Conservation (phyloP, 2,888 invertebrate species). For the Empis livida region DNA sequence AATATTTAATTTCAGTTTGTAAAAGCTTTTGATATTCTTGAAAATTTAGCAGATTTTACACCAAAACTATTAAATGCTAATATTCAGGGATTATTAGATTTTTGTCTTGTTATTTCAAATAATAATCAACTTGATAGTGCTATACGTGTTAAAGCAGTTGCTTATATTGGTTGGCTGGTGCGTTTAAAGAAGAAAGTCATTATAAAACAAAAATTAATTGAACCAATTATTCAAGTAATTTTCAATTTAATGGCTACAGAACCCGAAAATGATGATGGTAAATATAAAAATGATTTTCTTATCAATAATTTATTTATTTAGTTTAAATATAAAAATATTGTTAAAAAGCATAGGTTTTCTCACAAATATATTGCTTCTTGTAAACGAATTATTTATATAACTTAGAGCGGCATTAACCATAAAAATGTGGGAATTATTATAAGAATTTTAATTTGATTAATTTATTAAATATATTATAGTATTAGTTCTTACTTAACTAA, state of each 20-base stretch:
- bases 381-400: too few species aligned
- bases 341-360: too few species aligned
- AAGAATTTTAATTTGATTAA: too few species aligned
- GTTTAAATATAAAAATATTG: too few species aligned
- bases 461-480: too few species aligned
- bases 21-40: slow-evolving; percentile 31
- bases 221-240: slow-evolving; percentile 51
- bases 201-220: slow-evolving; percentile 55
- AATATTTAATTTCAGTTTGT: slow-evolving; percentile 20
- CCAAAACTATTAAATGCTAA: slow-evolving; percentile 39
- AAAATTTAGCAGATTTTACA: slow-evolving; percentile 29
- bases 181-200: slow-evolving; percentile 56
- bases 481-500: too few species aligned
- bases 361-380: too few species aligned
- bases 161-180: slow-evolving; percentile 51
- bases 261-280: slow-evolving; percentile 47
- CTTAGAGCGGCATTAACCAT: too few species aligned
- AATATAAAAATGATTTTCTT: slow-evolving; percentile 28
- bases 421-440: too few species aligned
- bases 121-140: slow-evolving; percentile 44
- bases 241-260: slow-evolving; percentile 55
- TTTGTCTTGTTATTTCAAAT: slow-evolving; percentile 50
- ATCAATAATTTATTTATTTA: too few species aligned
- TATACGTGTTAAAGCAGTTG: slow-evolving; percentile 54
- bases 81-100: slow-evolving; percentile 47